These are phyloP conservation scores for Mungos mungo DNA, from an alignment of 2,113 vertebrate species.

Conservation along the genomic window DNA sequence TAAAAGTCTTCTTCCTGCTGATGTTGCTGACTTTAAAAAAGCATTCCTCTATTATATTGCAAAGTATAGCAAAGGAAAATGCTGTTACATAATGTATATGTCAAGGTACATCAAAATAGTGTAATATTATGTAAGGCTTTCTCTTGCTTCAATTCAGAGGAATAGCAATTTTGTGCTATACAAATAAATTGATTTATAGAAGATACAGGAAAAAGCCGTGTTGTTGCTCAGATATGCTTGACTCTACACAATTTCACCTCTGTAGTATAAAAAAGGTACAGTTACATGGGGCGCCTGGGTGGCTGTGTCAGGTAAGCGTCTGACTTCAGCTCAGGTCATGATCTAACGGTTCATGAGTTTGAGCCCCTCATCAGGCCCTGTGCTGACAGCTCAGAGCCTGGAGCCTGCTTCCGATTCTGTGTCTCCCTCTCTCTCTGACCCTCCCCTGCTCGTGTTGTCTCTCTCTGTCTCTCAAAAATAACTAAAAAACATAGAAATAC, in stretches of 20 bases:
- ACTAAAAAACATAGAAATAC: no score
- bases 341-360: no score
- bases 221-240: not conserved
- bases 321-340: no score
- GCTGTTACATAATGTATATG: conserved; percentile 53
- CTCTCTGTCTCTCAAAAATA: no score
- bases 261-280: not conserved
- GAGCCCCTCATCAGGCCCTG: no score
- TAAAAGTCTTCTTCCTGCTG: conserved; percentile 59
- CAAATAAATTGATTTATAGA: conserved; percentile 66
- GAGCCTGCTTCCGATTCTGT: no score
- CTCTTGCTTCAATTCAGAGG: conserved; percentile 52
- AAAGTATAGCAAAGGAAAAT: conserved; percentile 48
- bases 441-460: no score
- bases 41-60: conserved; percentile 28
- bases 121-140: conserved; percentile 39
- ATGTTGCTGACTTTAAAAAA: conserved; percentile 61
- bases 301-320: no score
- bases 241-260: not conserved
- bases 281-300: no score
- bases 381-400: no score
- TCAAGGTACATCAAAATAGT: conserved; percentile 55
- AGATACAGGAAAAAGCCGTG: not conserved
- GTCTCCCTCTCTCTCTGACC: no score
- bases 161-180: conserved; percentile 46